Evolutionary conservation across 2,888 invertebrate species (phyloP).

Genomic region (Auanema freiburgensis): DNA sequence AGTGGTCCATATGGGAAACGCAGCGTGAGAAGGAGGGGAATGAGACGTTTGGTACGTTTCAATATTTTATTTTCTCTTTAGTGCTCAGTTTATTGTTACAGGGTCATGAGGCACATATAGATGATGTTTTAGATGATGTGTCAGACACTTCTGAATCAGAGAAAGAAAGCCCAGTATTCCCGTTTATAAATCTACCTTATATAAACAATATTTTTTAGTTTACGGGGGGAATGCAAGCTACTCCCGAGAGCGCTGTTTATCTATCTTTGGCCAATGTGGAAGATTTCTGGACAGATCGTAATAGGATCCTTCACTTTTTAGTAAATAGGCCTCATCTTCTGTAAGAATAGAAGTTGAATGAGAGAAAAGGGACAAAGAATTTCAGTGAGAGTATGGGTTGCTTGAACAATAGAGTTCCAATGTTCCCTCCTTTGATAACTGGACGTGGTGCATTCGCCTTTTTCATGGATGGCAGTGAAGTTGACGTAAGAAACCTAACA

Average conservation of each 20-base stretch:
- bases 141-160: constrained; percentile 41
- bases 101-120: constrained; percentile 17
- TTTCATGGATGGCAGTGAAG: constrained; percentile 41
- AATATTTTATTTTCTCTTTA: neutral
- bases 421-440: constrained; percentile 34
- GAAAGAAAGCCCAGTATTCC: constrained; percentile 32
- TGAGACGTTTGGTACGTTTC: neutral
- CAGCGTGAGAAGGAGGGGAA: constrained; percentile 21
- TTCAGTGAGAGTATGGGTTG: constrained; percentile 34
- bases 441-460: constrained; percentile 38
- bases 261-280: constrained; percentile 36
- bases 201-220: constrained; percentile 23
- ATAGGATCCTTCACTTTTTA: constrained; percentile 41
- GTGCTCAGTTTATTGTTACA: neutral
- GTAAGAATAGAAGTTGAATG: constrained; percentile 19
- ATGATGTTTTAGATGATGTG: constrained; percentile 40
- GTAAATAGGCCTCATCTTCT: constrained; percentile 36
- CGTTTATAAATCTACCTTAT: neutral
- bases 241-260: constrained; percentile 29
- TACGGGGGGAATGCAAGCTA: constrained; percentile 18
- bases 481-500: constrained; percentile 44
- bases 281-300: constrained; percentile 39
- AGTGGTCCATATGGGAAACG: constrained; percentile 38
- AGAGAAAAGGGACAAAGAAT: neutral
- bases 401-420: constrained; percentile 37